phyloP scores from a whole-genome alignment of 1,140 invertebrate species.

The Brachionus koreanus region DNA sequence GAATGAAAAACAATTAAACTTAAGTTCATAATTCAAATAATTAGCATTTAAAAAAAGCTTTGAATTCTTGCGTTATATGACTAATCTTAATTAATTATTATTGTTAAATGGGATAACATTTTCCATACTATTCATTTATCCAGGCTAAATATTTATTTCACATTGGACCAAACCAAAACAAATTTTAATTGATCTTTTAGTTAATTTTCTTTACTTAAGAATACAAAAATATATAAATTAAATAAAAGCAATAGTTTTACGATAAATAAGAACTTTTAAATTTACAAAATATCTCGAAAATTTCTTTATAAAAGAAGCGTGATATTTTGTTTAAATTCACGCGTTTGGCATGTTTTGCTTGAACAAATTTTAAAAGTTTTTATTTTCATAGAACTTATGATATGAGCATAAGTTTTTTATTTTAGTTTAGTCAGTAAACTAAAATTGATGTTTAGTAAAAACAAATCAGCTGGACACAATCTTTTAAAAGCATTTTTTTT shows the following conservation, averaged over 20 bases:
- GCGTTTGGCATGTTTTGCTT: not conserved
- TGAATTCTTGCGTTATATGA: not conserved
- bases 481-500: too few relatives aligned
- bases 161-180: not conserved
- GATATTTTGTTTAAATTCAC: not conserved
- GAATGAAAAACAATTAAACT: too few relatives aligned
- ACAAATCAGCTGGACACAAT: too few relatives aligned
- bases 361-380: not conserved
- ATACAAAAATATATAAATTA: not conserved
- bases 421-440: not conserved
- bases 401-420: not conserved
- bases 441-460: too few relatives aligned
- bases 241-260: not conserved
- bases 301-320: not conserved
- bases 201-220: not conserved
- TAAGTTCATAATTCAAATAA: too few relatives aligned
- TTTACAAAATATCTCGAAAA: not conserved
- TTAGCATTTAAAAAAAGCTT: too few relatives aligned
- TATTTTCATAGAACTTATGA: not conserved
- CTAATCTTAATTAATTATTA: not conserved
- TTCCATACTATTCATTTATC: not conserved
- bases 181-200: not conserved
- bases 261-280: not conserved
- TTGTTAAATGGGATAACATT: not conserved
- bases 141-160: not conserved